Evolutionary conservation across 2,797 vertebrate genomes (phyloP).

Genomic region (Ciconia nigra): DNA sequence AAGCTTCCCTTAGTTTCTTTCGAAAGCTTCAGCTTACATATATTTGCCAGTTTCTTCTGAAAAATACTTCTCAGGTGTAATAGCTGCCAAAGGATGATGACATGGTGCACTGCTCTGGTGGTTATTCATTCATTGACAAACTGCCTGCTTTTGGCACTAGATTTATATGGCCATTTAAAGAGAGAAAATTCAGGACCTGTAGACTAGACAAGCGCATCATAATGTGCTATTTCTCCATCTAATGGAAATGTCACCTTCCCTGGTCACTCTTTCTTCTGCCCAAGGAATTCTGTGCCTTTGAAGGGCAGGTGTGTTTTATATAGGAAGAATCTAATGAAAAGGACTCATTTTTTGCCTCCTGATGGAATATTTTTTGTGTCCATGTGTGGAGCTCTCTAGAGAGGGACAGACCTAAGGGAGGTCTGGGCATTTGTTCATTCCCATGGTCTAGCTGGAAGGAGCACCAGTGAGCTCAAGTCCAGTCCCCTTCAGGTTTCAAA

Average conservation of each 20-base stretch:
- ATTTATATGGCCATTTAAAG: slow-evolving; percentile 71
- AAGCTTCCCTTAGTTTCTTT: background rate
- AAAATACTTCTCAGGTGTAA: slow-evolving; percentile 12
- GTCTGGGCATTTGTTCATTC: background rate
- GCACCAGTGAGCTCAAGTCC: background rate
- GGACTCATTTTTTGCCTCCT: background rate
- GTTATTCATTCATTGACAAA: slow-evolving; percentile 44
- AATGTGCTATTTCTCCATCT: slow-evolving; percentile 66
- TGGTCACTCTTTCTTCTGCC: background rate
- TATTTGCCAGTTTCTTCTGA: background rate
- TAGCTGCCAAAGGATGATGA: background rate
- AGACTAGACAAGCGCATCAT: slow-evolving; percentile 43
- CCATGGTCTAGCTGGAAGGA: background rate
- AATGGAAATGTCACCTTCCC: slow-evolving; percentile 74
- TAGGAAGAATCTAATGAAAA: background rate
- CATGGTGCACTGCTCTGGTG: background rate
- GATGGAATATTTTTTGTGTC: background rate
- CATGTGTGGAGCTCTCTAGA: background rate
- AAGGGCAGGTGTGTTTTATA: background rate
- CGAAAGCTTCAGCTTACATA: background rate
- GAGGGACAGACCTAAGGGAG: background rate
- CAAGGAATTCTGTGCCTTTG: background rate
- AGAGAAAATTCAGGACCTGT: slow-evolving; percentile 46
- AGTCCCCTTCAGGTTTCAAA: background rate
- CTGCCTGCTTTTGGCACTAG: slow-evolving; percentile 42